These are phyloP conservation scores for Colletes gigas DNA, from an alignment of 1,140 invertebrate species.

Conservation along the genomic window DNA sequence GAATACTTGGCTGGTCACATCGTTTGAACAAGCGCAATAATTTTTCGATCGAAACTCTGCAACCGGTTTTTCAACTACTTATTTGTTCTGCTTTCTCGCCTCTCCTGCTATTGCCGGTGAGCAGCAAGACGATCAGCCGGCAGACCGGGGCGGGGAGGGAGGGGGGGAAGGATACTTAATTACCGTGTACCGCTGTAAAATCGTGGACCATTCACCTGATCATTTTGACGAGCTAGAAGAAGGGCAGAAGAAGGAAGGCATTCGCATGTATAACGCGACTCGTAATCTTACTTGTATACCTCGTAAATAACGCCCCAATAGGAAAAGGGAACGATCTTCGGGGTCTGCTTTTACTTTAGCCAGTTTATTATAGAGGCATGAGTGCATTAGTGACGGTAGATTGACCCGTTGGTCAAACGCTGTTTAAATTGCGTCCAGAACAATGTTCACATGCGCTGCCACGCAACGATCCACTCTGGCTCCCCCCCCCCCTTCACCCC, in stretches of 20 bases:
- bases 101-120: neutral
- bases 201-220: slow-evolving; percentile 35
- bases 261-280: slow-evolving; percentile 55
- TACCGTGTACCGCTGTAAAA: slow-evolving; percentile 53
- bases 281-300: slow-evolving; percentile 61
- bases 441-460: slow-evolving; percentile 45
- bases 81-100: neutral
- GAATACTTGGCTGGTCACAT: neutral
- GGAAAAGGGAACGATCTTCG: slow-evolving; percentile 48
- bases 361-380: slow-evolving; percentile 66
- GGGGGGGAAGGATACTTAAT: slow-evolving; percentile 34
- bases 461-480: slow-evolving; percentile 23
- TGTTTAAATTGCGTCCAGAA: slow-evolving; percentile 62
- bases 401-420: slow-evolving; percentile 63
- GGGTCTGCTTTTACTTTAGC: slow-evolving; percentile 53
- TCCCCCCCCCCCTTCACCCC: neutral
- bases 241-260: neutral
- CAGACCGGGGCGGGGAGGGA: neutral
- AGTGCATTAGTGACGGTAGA: slow-evolving; percentile 70
- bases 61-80: slow-evolving; percentile 3
- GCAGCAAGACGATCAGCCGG: slow-evolving; percentile 22
- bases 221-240: slow-evolving; percentile 36
- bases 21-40: neutral
- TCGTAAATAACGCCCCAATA: slow-evolving; percentile 61
- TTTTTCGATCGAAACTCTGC: neutral